A percentile compares a stretch with the other conserved stretches of the same genome.
Conservation (phyloP, 2,797 vertebrate species). For the Pantherophis vulpinus region DNA sequence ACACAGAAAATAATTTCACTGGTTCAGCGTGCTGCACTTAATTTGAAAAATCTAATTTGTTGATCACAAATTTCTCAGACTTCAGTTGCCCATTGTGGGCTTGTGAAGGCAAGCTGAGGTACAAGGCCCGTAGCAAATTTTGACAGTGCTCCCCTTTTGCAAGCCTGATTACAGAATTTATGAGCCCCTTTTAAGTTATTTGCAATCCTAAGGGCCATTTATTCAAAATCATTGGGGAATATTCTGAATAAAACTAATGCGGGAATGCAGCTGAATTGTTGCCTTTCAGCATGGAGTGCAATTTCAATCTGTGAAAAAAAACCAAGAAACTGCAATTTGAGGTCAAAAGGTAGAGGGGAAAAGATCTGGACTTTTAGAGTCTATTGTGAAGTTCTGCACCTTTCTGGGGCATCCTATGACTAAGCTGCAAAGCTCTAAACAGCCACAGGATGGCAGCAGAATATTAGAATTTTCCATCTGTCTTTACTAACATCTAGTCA, state of each 20-base stretch:
- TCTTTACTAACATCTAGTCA: neutral
- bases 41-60: neutral
- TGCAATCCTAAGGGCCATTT: neutral
- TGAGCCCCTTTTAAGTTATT: neutral
- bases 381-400: neutral
- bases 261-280: neutral
- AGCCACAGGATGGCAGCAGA: neutral
- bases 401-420: neutral
- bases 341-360: neutral
- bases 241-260: neutral
- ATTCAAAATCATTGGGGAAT: neutral
- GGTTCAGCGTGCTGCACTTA: neutral
- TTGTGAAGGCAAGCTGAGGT: neutral
- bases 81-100: neutral
- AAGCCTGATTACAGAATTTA: neutral
- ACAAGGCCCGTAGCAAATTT: neutral
- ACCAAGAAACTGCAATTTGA: neutral
- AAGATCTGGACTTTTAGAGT: neutral
- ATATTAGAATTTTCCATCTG: neutral
- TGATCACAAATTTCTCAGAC: neutral
- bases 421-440: neutral
- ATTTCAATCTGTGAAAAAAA: neutral
- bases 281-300: neutral
- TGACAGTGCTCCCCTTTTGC: neutral
- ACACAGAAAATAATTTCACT: neutral